Conservation (phyloP, 2,797 vertebrate genomes). For the Phrynocephalus guinanensis region DNA sequence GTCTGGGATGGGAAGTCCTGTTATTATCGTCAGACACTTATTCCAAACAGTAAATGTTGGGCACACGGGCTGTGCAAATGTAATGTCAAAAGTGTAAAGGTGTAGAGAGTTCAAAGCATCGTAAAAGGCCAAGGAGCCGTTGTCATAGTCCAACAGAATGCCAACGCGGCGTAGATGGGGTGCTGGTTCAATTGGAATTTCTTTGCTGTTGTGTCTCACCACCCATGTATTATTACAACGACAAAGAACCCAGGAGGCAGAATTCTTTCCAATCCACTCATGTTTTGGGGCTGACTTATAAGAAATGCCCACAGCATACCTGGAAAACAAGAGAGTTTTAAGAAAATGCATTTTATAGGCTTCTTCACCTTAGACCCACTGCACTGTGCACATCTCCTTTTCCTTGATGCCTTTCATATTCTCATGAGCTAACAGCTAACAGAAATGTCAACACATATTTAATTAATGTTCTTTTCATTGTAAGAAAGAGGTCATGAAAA, state of each 20-base stretch:
- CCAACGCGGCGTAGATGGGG: slow-evolving; percentile 94
- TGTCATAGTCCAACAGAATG: slow-evolving; percentile 96
- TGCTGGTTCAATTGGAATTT: slow-evolving; percentile 90
- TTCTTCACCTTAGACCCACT: neutral
- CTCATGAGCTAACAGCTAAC: slow-evolving; percentile 30
- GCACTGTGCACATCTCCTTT: neutral
- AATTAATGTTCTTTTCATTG: slow-evolving; percentile 27
- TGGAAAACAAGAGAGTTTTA: slow-evolving; percentile 64
- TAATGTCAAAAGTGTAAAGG: slow-evolving; percentile 93
- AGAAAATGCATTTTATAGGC: slow-evolving; percentile 21
- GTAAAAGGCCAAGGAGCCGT: slow-evolving; percentile 93
- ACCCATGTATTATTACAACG: slow-evolving; percentile 97
- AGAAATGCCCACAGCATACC: slow-evolving; percentile 96
- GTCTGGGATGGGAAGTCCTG: slow-evolving; percentile 96
- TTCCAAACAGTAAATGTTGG: slow-evolving; percentile 99
- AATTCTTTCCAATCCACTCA: slow-evolving; percentile 97
- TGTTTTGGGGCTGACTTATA: slow-evolving; percentile 97
- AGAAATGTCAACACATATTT: neutral
- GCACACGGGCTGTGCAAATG: slow-evolving; percentile 93
- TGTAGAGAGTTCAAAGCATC: slow-evolving; percentile 96
- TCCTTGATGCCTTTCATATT: slow-evolving; percentile 12
- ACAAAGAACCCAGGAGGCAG: slow-evolving; percentile 94
- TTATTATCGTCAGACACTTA: slow-evolving; percentile 95
- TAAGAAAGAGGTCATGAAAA: slow-evolving; percentile 29
- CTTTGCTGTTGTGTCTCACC: slow-evolving; percentile 94